phyloP scores from a whole-genome alignment of 1,140 invertebrate species.

The Diploscapter pachys region DNA sequence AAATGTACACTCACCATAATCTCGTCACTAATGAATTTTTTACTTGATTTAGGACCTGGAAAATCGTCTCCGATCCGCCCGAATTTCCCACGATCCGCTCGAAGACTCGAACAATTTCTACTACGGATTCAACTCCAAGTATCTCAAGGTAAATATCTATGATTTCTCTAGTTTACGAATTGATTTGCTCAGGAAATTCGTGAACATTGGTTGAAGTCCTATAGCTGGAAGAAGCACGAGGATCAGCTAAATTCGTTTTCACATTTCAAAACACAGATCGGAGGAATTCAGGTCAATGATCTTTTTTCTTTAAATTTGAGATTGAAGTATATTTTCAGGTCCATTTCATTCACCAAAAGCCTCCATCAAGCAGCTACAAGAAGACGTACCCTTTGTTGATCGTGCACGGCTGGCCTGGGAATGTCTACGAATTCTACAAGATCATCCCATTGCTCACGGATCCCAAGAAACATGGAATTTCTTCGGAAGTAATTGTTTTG shows the following conservation, averaged over 20 bases:
- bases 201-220: constrained; percentile 72
- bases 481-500: constrained; percentile 18
- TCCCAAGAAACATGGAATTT: constrained; percentile 57
- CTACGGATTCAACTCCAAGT: constrained; percentile 74
- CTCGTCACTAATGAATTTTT: no score
- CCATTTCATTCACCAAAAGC: constrained; percentile 48
- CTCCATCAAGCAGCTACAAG: constrained; percentile 46
- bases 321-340: constrained; percentile 33
- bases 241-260: constrained; percentile 70
- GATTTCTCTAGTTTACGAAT: not conserved
- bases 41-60: constrained; percentile 63
- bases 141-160: constrained; percentile 61
- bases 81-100: constrained; percentile 65
- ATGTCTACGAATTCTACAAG: constrained; percentile 79
- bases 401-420: constrained; percentile 85
- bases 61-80: constrained; percentile 64
- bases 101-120: constrained; percentile 70
- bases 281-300: constrained; percentile 70
- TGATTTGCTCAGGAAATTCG: not conserved
- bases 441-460: constrained; percentile 71
- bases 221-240: constrained; percentile 72
- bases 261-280: constrained; percentile 69
- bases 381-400: constrained; percentile 69
- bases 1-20: no score
- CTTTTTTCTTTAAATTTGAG: not conserved